Percentiles rank a stretch among this genome's conserved stretches.
These are phyloP conservation scores for Exocentrus adspersus DNA, from an alignment of 2,888 invertebrate genomes.

Conservation along the genomic window DNA sequence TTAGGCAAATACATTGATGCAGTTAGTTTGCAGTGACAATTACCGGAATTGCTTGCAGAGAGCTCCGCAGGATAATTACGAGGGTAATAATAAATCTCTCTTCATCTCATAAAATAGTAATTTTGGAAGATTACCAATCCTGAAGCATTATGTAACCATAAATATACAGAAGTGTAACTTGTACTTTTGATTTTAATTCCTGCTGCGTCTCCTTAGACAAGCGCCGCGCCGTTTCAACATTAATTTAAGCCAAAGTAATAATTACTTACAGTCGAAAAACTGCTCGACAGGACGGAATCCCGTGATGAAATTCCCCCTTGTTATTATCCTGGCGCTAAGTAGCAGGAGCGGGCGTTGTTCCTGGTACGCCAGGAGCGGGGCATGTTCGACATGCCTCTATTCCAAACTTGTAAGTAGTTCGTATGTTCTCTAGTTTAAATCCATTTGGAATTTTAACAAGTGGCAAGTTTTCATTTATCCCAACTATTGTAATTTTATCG, in stretches of 20 bases:
- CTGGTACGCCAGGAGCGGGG: background rate
- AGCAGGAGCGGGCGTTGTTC: background rate
- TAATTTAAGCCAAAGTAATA: background rate
- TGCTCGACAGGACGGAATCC: background rate
- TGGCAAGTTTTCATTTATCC: background rate
- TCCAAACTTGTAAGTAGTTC: background rate
- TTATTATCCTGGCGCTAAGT: background rate
- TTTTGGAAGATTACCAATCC: background rate
- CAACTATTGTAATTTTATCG: slow-evolving; percentile 1
- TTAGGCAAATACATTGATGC: background rate
- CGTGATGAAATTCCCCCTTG: background rate
- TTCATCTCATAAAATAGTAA: background rate
- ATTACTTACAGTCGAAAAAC: background rate
- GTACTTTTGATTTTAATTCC: no score
- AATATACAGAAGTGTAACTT: no score
- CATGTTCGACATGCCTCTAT: background rate
- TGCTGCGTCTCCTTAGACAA: no score
- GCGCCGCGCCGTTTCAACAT: no score
- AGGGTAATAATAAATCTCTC: background rate
- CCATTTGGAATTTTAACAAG: background rate
- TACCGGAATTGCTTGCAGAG: background rate
- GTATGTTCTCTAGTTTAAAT: background rate
- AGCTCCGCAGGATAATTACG: background rate
- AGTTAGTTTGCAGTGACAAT: background rate
- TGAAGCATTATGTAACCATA: no score